Evolutionary conservation across 1,140 invertebrate genomes (phyloP), one percentile per base, ranked within the genome.

Genomic region (Megalopta genalis): DNA sequence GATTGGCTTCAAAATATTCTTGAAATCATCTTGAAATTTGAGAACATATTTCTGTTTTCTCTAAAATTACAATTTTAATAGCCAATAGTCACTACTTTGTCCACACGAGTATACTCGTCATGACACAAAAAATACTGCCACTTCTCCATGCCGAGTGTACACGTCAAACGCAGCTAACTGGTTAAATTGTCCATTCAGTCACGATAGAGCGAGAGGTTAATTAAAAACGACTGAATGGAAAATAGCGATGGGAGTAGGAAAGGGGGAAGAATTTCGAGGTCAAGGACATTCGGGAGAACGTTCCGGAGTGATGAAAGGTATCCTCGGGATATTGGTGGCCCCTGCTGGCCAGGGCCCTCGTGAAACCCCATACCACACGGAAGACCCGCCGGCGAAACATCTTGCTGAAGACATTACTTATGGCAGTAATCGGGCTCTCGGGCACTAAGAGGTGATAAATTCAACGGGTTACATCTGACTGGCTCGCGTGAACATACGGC

Each of bases 351-450:
- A 77, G 63, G 52, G 57, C 69, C 69, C 68, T 63, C 54, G 57
- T 63, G 67, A 77, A 68, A 77, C 25, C 49, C 37, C 67, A 71
- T 77, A 71, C 75, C 75, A 71, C 49, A 65, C 80, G 80, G 75
- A 81, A 77, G 67, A 77, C 49, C 80, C 75, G 68, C 21, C 75
- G 80, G 66, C 74, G 66, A 54, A 84, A 78, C 75, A 73, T 78
- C 66, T 60, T 80, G 82, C 81, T 88, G 82, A 86, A 88, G 87
- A 88, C 87, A 86, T 87, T 86, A 88, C 83, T 88, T 87, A 88
- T 80, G 73, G 79, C 59, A 74, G 76, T 83, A 81, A 87, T 84
- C 81, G 74, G 77, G 59, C 73, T 71, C 78, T 75, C 66, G 72
- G 63, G 46, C 82, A 82, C 86, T 82, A 83, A 88, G 80, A 86